These are phyloP conservation scores for Cinara cedri DNA, from an alignment of 2,888 invertebrate genomes.

Conservation along the genomic window DNA sequence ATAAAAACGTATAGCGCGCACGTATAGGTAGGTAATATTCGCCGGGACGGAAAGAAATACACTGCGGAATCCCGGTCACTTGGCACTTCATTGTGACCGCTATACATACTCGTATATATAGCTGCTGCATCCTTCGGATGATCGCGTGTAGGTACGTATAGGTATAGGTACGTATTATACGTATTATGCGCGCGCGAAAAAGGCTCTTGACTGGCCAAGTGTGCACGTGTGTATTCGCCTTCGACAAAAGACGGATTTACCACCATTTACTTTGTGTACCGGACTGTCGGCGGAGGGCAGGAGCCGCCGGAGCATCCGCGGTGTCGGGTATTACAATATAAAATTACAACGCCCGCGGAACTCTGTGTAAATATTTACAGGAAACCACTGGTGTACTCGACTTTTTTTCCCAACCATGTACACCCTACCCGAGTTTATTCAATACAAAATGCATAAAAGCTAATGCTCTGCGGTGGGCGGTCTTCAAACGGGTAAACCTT, in stretches of 20 bases:
- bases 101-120: too few species aligned
- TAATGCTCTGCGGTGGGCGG: too few species aligned
- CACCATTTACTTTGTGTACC: neutral
- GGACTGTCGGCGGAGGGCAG: neutral
- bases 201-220: slow-evolving; percentile 51
- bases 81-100: slow-evolving; percentile 56
- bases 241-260: slow-evolving; percentile 54
- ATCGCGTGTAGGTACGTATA: too few species aligned
- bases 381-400: slow-evolving; percentile 40
- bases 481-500: too few species aligned
- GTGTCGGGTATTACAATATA: slow-evolving; percentile 40
- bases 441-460: too few species aligned
- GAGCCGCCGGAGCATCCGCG: neutral
- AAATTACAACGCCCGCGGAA: neutral
- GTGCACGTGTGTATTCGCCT: slow-evolving; percentile 35
- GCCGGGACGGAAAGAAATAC: slow-evolving; percentile 51
- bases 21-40: slow-evolving; percentile 1
- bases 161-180: too few species aligned
- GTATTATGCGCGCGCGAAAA: neutral
- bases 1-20: too few species aligned
- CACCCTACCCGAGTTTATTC: too few species aligned
- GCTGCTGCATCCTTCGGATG: too few species aligned
- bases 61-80: slow-evolving; percentile 48
- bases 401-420: too few species aligned
- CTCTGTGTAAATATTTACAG: slow-evolving; percentile 54